These are phyloP conservation scores for Catharus minimus DNA, from an alignment of 2,113 vertebrate species.

Conservation along the genomic window DNA sequence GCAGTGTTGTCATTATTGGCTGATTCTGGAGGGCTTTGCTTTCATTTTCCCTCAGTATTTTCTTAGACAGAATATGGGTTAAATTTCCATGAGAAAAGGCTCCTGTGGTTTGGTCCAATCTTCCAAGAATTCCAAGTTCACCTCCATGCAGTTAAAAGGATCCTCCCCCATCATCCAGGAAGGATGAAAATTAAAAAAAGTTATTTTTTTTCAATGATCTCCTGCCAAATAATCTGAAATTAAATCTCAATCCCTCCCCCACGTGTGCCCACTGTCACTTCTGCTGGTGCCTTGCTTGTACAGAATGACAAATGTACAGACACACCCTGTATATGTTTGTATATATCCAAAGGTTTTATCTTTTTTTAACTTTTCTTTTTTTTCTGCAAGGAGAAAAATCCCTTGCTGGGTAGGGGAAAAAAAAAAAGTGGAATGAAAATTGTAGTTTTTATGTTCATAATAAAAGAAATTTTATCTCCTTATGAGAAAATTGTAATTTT, in stretches of 20 bases:
- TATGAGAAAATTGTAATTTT: background rate
- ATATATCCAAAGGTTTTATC: background rate
- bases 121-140: background rate
- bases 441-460: conserved; percentile 40
- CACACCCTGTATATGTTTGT: conserved; percentile 10
- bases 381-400: background rate
- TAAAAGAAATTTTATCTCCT: conserved; percentile 40
- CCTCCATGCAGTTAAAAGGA: background rate
- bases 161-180: background rate
- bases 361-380: conserved; percentile 10
- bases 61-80: background rate
- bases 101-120: background rate
- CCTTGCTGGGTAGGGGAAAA: background rate
- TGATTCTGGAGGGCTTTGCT: background rate
- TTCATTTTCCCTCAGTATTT: background rate
- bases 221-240: background rate
- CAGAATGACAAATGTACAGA: conserved; percentile 38
- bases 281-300: conserved; percentile 52
- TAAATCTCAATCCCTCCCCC: background rate
- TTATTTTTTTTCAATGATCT: background rate
- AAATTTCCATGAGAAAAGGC: background rate
- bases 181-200: background rate
- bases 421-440: background rate
- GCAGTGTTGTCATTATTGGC: background rate
- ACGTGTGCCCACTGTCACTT: background rate